phyloP scores from a whole-genome alignment of 1,140 invertebrate genomes.

The Leptinotarsa defecta region DNA sequence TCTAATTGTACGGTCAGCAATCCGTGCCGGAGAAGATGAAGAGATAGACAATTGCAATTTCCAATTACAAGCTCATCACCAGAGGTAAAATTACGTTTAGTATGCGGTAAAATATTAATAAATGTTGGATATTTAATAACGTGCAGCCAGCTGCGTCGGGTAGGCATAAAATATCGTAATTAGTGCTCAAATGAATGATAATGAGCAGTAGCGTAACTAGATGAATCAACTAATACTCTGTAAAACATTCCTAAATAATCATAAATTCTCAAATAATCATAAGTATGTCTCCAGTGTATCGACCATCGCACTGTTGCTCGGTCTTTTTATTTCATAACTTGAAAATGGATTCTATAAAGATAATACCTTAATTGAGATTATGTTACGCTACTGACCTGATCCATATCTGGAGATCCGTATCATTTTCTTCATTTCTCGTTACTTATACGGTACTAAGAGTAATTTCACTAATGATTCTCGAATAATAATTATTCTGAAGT shows the following conservation, averaged over 20 bases:
- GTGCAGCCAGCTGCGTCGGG: neutral
- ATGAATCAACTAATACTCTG: too few relatives aligned
- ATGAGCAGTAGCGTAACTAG: neutral
- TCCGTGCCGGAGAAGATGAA: too few relatives aligned
- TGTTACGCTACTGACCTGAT: conserved; percentile 4
- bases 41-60: too few relatives aligned
- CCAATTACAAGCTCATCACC: too few relatives aligned
- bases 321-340: too few relatives aligned
- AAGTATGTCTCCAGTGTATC: too few relatives aligned
- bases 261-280: too few relatives aligned
- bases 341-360: neutral
- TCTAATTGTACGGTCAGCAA: too few relatives aligned
- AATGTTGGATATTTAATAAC: neutral
- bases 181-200: conserved; percentile 1
- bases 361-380: neutral
- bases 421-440: conserved; percentile 34
- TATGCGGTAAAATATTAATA: neutral
- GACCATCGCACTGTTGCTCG: too few relatives aligned
- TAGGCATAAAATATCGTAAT: neutral
- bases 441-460: conserved; percentile 26
- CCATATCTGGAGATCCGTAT: conserved; percentile 17
- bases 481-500: too few relatives aligned
- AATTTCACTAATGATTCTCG: neutral
- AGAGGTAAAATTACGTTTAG: neutral
- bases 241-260: too few relatives aligned